Conservation (phyloP, 2,888 invertebrate genomes). For the Tachina grossa region DNA sequence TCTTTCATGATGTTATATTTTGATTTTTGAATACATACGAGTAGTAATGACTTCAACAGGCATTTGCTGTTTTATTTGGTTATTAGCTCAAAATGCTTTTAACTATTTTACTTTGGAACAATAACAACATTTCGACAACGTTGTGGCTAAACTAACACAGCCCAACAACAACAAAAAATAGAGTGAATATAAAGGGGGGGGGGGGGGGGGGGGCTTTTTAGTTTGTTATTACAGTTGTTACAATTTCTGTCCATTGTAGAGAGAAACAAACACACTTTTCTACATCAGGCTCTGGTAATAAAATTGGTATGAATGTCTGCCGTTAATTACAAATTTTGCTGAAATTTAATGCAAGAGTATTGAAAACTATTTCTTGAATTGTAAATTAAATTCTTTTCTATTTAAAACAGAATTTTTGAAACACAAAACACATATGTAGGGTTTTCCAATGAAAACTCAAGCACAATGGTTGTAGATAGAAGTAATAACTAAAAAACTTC, state of each 20-base stretch:
- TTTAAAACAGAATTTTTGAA: not conserved
- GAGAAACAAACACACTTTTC: not conserved
- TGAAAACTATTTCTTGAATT: not conserved
- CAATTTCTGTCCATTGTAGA: not conserved
- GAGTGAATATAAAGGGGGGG: not conserved
- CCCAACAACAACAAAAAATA: not conserved
- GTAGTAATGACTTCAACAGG: not conserved
- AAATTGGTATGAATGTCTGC: constrained; percentile 1
- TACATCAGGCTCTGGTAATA: not conserved
- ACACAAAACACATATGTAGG: too few relatives aligned
- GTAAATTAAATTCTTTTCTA: not conserved
- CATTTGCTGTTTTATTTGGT: constrained; percentile 9
- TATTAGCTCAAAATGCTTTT: not conserved
- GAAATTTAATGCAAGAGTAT: not conserved
- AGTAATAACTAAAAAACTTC: too few relatives aligned
- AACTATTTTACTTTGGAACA: not conserved
- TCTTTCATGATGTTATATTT: not conserved
- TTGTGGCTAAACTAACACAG: not conserved
- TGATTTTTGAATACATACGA: constrained; percentile 6
- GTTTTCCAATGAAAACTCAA: too few relatives aligned
- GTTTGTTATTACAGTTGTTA: constrained; percentile 17
- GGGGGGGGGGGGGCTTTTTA: not conserved
- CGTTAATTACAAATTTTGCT: constrained; percentile 9
- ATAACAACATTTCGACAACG: not conserved
- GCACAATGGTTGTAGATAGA: too few relatives aligned